Conservation (phyloP, 2,113 vertebrate species). For the Menura novaehollandiae region DNA sequence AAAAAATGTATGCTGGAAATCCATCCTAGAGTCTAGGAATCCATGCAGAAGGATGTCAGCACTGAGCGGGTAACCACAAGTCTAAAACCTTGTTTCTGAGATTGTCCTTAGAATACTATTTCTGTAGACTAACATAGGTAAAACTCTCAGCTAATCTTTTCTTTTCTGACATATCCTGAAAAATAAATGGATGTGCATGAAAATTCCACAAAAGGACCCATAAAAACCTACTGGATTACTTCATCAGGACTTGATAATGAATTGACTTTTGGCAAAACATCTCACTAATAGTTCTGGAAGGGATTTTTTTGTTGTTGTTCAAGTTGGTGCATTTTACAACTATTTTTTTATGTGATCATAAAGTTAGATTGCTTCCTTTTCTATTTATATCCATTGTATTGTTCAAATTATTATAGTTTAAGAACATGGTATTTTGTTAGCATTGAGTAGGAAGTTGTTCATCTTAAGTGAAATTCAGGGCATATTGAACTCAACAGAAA, state of each 20-base stretch:
- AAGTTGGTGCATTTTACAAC: neutral
- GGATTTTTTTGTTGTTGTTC: neutral
- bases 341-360: neutral
- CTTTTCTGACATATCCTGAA: neutral
- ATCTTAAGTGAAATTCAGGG: neutral
- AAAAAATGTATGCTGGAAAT: neutral
- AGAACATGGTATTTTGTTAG: neutral
- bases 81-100: neutral
- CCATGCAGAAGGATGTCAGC: neutral
- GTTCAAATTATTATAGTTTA: neutral
- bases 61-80: neutral
- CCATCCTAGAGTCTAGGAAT: neutral
- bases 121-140: neutral
- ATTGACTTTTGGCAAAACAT: neutral
- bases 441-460: neutral
- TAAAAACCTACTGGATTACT: neutral
- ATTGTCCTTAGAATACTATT: neutral
- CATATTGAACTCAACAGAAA: neutral
- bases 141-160: neutral
- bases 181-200: neutral
- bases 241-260: neutral
- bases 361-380: neutral
- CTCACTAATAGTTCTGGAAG: neutral
- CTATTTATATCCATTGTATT: neutral
- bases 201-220: neutral